Evolutionary conservation across 2,888 invertebrate genomes (phyloP), one percentile per base, ranked within the genome.

Genomic region (Diarsia mendica): DNA sequence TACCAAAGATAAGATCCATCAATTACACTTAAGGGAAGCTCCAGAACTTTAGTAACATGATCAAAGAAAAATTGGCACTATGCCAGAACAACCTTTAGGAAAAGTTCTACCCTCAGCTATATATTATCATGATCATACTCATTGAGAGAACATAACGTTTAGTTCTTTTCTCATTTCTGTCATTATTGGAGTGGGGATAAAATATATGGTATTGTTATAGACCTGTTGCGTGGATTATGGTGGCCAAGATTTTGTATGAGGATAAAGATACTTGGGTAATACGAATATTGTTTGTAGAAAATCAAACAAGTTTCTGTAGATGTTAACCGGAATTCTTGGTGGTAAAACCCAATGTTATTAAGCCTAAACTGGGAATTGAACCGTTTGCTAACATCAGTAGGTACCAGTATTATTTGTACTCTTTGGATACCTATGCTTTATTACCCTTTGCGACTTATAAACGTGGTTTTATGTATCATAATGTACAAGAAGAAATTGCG

Each of bases 141-240:
- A 15, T 44, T 76, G 67, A 51, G 23, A 78, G 49, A 78, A 23
- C 67, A 61, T 69, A 60, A 60, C 5, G n/a, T 23, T 82, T 23
- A 39, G 58, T 83, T 68, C 0, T 60, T 60, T 66, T 53, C 70
- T 44, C 70, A 58, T 79, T 68, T 79, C 8, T 64, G 68, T 20
- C 58, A 53, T 44, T 58, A 20, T 83, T 67, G n/a, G 13, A 15
- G 10, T 60, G 13, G 53, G 15, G 28, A 20, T 51, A 44, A 65
- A 65, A 79, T 79, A 20, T 20, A 79, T 64, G n/a, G 33, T n/a
- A 18, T 66, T 55, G n/a, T 55, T 20, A 23, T 28, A 23, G 53
- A 79, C 79, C 64, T 79, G 84, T 79, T 79, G 79, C 64, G 68
- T 63, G 33, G 15, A 23, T 33, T n/a, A 58, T 58, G n/a, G 1